These are phyloP conservation scores for Lithodes maja DNA, from an alignment of 2,888 invertebrate genomes.

Conservation along the genomic window DNA sequence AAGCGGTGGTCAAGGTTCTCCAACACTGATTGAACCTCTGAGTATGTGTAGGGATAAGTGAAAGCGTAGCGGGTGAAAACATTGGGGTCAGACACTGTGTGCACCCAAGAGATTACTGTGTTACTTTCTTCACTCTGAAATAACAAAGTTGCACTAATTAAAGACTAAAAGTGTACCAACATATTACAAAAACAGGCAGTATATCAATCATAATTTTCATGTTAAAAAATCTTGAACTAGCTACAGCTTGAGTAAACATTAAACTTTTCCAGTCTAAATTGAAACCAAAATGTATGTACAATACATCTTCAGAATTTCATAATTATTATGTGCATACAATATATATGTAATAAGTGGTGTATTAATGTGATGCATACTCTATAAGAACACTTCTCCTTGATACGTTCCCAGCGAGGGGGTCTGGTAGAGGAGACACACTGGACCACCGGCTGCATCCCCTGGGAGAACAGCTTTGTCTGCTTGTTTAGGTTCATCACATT, in stretches of 20 bases:
- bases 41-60: slow-evolving; percentile 92
- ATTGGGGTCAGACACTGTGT: slow-evolving; percentile 78
- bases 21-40: slow-evolving; percentile 85
- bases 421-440: slow-evolving; percentile 73
- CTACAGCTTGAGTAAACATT: too few relatives aligned
- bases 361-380: slow-evolving; percentile 77
- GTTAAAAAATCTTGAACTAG: too few relatives aligned
- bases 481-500: slow-evolving; percentile 92
- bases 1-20: slow-evolving; percentile 79
- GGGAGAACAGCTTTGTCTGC: slow-evolving; percentile 91
- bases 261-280: too few relatives aligned
- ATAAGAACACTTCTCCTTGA: slow-evolving; percentile 86
- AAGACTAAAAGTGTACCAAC: too few relatives aligned
- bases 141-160: too few relatives aligned
- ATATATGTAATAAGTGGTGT: too few relatives aligned
- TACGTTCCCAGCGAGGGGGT: slow-evolving; percentile 86
- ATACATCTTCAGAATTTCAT: too few relatives aligned
- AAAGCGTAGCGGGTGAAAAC: slow-evolving; percentile 90
- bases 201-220: too few relatives aligned
- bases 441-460: slow-evolving; percentile 91
- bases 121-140: slow-evolving; percentile 69
- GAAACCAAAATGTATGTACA: too few relatives aligned
- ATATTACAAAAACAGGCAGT: too few relatives aligned
- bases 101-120: slow-evolving; percentile 73
- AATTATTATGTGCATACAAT: too few relatives aligned